Base-by-base conservation (phyloP, 2,888 invertebrate genomes). In the Tolmerus cingulatus region DNA sequence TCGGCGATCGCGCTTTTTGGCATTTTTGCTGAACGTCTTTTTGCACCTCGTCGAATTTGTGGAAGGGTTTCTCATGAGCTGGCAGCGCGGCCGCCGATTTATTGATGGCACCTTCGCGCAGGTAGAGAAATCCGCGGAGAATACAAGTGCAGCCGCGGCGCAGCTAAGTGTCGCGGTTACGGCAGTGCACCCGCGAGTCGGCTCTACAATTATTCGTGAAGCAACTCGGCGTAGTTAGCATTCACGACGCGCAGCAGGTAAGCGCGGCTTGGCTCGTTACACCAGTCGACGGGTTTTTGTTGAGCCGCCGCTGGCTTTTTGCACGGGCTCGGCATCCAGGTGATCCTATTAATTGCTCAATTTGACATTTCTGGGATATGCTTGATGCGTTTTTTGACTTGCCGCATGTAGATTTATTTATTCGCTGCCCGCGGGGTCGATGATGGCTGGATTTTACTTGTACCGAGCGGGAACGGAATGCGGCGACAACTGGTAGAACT, bases 281-380 rank as follows among this genome's bases (percentile, higher is more conserved):
- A 43, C 74, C 14, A 74, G 40, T 79, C 79, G 34, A 79, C 51
- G 40, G 43, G 43, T 79, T 79, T 43, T 79, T 40, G 16, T 78
- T 19, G 46, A 2, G 8, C 19, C 66, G 27, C 27, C 66, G 66
- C 12, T 66, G 27, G 51, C 34, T 76, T 76, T 34, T 76, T 40
- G 37, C 19, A 43, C 23, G 43, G 16, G 2, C 43, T 51, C 16
- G 27, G 27, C 14, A 12, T 79, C 23, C 46, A 30, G 81, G 55
- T 81, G 81, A 51, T 55, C 51, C 55, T 55, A 81, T 81, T 79
- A 79, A 79, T 79, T 79, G 79, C 46, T 46, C 55, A 81, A 81
- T 55, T 30, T 81, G 81, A 81, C 81, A 81, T 55, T 81, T 30
- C 81, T 81, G 55, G 55, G 30, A 78, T 78, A 78, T 78, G 78